These are phyloP conservation scores for Drosophila simulans DNA, from an alignment of 1,140 invertebrate species.

Conservation along the genomic window DNA sequence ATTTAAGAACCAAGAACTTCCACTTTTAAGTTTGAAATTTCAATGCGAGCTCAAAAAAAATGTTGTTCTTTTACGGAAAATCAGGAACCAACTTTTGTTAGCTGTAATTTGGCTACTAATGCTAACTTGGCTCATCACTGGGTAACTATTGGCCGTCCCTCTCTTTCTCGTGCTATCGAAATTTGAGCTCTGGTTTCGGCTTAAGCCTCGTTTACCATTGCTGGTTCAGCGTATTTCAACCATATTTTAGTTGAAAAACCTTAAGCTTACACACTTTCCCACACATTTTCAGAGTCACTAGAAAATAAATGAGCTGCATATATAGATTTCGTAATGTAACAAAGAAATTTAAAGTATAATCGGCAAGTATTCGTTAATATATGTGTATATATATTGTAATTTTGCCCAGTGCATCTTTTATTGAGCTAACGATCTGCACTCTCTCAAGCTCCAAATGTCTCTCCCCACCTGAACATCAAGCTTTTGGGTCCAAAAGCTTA, in stretches of 20 bases:
- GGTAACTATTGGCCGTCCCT: not conserved
- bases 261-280: no score
- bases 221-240: conserved; percentile 15
- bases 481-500: conserved; percentile 1
- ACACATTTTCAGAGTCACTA: no score
- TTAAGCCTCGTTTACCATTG: conserved; percentile 35
- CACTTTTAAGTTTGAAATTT: no score
- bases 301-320: no score
- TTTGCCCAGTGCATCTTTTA: not conserved
- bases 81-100: not conserved
- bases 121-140: not conserved
- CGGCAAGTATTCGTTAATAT: no score
- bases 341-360: no score
- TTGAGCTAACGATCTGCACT: not conserved
- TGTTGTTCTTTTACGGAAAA: no score
- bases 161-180: conserved; percentile 36
- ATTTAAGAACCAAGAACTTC: no score
- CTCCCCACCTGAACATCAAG: not conserved
- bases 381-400: not conserved
- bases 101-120: not conserved
- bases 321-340: no score
- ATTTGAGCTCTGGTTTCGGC: conserved; percentile 22
- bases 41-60: no score
- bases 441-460: not conserved
- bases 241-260: no score